Conservation (phyloP, 2,888 invertebrate species). For the Bhutanitis thaidina region DNA sequence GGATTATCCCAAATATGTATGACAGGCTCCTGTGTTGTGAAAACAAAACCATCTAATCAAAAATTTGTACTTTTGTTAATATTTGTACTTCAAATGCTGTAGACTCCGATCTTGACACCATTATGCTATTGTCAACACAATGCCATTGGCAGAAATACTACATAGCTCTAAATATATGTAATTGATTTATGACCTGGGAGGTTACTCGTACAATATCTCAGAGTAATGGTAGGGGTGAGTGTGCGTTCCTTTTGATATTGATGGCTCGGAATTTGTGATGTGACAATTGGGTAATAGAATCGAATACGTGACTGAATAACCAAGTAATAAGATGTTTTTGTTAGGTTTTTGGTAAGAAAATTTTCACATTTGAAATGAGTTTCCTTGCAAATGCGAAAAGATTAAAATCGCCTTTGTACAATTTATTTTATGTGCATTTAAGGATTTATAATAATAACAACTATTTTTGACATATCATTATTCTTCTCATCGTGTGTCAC, state of each 20-base stretch:
- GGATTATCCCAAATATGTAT: too few relatives aligned
- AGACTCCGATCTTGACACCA: constrained; percentile 52
- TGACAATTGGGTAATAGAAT: constrained; percentile 29
- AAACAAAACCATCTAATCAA: too few relatives aligned
- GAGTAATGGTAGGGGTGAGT: constrained; percentile 30
- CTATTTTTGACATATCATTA: too few relatives aligned
- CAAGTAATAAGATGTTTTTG: neutral
- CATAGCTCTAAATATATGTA: constrained; percentile 42
- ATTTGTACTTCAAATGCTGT: constrained; percentile 42
- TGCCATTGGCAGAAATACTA: constrained; percentile 28
- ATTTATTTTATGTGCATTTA: too few relatives aligned
- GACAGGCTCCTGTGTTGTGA: too few relatives aligned
- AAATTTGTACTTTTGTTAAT: constrained; percentile 14
- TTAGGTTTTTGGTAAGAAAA: neutral
- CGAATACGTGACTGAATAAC: constrained; percentile 19
- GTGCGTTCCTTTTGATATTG: constrained; percentile 40
- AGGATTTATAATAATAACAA: too few relatives aligned
- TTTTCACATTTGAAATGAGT: neutral
- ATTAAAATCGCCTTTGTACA: too few relatives aligned
- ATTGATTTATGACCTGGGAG: constrained; percentile 43
- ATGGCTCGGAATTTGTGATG: constrained; percentile 49
- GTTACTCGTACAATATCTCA: constrained; percentile 29
- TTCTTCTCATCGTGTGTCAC: too few relatives aligned
- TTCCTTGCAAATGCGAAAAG: too few relatives aligned
- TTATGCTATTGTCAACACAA: constrained; percentile 44